Percentiles rank a stretch among this genome's conserved stretches.
These are phyloP conservation scores for Acrocyrtus sp. DNA, from an alignment of 2,888 invertebrate species.

Conservation along the genomic window DNA sequence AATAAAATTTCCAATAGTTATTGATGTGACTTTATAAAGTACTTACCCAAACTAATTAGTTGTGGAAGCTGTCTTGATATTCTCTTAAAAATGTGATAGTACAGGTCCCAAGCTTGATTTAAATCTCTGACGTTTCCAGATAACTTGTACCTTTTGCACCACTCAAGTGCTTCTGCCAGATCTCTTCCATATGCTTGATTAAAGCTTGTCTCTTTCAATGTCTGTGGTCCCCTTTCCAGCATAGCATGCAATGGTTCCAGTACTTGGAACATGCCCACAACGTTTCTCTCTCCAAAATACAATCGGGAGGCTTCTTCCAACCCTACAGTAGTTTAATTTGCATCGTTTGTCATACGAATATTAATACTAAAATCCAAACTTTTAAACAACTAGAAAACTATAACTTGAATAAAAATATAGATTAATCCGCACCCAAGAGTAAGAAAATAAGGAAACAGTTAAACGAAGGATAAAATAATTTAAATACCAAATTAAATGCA, in stretches of 20 bases:
- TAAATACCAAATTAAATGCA: not conserved
- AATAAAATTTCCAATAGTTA: too few species aligned
- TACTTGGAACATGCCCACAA: slow-evolving; percentile 95
- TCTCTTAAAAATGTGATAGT: slow-evolving; percentile 97
- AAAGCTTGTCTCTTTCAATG: slow-evolving; percentile 96
- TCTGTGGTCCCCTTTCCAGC: slow-evolving; percentile 94
- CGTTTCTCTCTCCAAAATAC: slow-evolving; percentile 96
- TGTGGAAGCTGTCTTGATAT: slow-evolving; percentile 96
- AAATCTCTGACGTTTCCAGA: slow-evolving; percentile 89
- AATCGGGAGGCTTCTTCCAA: slow-evolving; percentile 88
- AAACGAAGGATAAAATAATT: too few species aligned
- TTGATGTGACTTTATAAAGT: too few species aligned
- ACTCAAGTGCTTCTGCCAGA: slow-evolving; percentile 92
- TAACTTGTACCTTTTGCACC: slow-evolving; percentile 89
- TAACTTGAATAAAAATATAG: too few species aligned
- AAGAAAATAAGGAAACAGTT: too few species aligned
- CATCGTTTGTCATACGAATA: too few species aligned
- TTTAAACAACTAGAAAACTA: too few species aligned
- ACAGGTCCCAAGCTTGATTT: slow-evolving; percentile 99
- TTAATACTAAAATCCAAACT: too few species aligned
- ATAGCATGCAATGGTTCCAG: slow-evolving; percentile 94
- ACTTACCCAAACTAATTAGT: slow-evolving; percentile 76
- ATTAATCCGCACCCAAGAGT: too few species aligned
- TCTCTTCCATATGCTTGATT: slow-evolving; percentile 96
- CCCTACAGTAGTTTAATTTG: slow-evolving; percentile 6